Conservation (phyloP, 2,113 vertebrate species). For the Aegotheles bennettii region DNA sequence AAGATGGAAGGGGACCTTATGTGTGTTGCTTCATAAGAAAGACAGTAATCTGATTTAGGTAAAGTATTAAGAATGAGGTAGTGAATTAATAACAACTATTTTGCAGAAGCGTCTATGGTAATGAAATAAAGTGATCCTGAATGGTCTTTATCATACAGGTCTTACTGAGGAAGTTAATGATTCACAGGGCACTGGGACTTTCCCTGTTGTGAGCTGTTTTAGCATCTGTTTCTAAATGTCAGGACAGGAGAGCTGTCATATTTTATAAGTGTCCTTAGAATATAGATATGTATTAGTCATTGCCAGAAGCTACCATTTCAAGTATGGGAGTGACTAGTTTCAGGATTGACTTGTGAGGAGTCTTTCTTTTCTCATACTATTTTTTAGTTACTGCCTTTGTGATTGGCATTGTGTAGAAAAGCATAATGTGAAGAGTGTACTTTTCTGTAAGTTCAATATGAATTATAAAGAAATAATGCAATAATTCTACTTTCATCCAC, state of each 20-base stretch:
- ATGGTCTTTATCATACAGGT: neutral
- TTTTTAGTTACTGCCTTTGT: neutral
- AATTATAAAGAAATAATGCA: neutral
- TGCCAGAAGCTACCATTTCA: neutral
- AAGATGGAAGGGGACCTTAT: neutral
- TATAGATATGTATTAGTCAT: neutral
- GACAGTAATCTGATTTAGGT: neutral
- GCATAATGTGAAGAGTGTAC: neutral
- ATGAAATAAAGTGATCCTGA: neutral
- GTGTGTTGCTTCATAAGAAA: neutral
- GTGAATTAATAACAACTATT: neutral
- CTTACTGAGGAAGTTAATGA: neutral
- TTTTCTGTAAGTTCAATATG: neutral
- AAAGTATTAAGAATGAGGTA: neutral
- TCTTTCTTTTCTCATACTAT: neutral
- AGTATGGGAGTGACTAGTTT: neutral
- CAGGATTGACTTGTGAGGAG: neutral
- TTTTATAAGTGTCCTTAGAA: neutral
- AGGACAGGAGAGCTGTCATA: neutral
- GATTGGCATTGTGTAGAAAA: neutral
- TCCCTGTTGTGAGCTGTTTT: neutral
- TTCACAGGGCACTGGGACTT: neutral
- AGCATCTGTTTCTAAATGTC: slow-evolving; percentile 26
- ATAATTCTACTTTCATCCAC: neutral
- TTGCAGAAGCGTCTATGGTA: neutral